A percentile compares a stretch with the other conserved stretches of the same genome.
These are phyloP conservation scores for Erebia palarica DNA, from an alignment of 2,888 invertebrate species.

Conservation along the genomic window DNA sequence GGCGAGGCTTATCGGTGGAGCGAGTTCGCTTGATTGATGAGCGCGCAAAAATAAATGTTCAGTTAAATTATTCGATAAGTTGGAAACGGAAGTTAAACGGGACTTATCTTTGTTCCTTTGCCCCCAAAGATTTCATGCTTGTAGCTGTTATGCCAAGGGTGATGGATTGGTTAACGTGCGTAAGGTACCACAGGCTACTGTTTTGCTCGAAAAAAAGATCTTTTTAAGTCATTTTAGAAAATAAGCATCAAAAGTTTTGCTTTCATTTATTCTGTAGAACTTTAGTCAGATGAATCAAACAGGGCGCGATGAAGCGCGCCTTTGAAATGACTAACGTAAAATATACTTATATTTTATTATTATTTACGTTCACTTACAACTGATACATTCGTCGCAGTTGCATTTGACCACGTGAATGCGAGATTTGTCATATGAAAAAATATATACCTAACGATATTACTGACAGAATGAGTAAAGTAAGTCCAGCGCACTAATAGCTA, in stretches of 20 bases:
- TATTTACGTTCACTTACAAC: no score
- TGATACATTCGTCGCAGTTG: no score
- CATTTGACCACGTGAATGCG: no score
- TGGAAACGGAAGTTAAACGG: slow-evolving; percentile 83
- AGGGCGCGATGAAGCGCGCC: no score
- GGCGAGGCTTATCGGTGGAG: slow-evolving; percentile 80
- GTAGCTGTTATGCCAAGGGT: slow-evolving; percentile 75
- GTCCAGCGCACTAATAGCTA: no score
- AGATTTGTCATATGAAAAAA: no score
- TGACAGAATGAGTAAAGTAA: no score
- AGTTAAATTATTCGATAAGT: slow-evolving; percentile 84
- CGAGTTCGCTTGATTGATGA: slow-evolving; percentile 82
- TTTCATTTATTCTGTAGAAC: no score
- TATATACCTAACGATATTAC: no score
- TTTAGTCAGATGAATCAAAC: no score
- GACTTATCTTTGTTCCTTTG: slow-evolving; percentile 82
- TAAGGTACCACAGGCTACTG: slow-evolving; percentile 31
- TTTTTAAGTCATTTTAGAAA: neutral
- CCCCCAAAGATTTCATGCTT: slow-evolving; percentile 78
- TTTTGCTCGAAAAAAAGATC: neutral
- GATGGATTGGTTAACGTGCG: slow-evolving; percentile 69
- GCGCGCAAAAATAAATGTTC: slow-evolving; percentile 84
- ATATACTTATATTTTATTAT: no score
- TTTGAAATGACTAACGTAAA: no score
- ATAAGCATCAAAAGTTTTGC: neutral